A percentile compares a stretch with the other conserved stretches of the same genome.
These are phyloP conservation scores for Hoplias malabaricus DNA, from an alignment of 2,113 vertebrate species.

Conservation along the genomic window DNA sequence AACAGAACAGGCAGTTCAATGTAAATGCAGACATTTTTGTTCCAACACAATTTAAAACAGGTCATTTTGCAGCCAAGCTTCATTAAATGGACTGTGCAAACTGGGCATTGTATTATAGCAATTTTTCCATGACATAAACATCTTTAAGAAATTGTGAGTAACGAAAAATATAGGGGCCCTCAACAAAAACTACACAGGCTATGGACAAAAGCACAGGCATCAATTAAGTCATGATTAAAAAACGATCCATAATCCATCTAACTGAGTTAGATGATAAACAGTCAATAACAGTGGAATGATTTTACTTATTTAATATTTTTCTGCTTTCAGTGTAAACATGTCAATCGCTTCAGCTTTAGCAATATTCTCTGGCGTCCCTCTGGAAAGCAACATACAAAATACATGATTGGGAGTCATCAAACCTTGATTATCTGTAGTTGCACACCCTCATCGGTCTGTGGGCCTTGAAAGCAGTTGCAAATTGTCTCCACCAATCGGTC, in stretches of 20 bases:
- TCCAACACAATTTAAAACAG: too few species aligned
- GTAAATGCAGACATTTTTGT: too few species aligned
- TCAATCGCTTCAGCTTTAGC: neutral
- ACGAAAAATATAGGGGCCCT: too few species aligned
- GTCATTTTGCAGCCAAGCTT: too few species aligned
- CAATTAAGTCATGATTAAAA: too few species aligned
- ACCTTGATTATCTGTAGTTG: slow-evolving; percentile 99
- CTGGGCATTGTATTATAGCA: too few species aligned
- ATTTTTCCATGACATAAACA: too few species aligned
- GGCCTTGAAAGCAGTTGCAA: slow-evolving; percentile 94
- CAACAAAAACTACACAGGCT: too few species aligned
- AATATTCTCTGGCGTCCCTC: neutral
- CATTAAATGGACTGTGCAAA: too few species aligned
- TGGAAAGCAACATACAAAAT: neutral
- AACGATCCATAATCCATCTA: neutral
- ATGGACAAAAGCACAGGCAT: too few species aligned
- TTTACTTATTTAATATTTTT: neutral
- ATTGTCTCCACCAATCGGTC: slow-evolving; percentile 95
- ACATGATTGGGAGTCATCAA: slow-evolving; percentile 6
- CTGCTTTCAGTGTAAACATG: neutral
- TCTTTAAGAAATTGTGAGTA: too few species aligned
- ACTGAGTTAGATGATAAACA: neutral
- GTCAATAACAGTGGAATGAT: neutral
- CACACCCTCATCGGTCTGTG: slow-evolving; percentile 95
- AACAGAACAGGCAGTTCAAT: too few species aligned